These are phyloP conservation scores for Drosophila acutilabella DNA, from an alignment of 2,888 invertebrate genomes.

Conservation along the genomic window DNA sequence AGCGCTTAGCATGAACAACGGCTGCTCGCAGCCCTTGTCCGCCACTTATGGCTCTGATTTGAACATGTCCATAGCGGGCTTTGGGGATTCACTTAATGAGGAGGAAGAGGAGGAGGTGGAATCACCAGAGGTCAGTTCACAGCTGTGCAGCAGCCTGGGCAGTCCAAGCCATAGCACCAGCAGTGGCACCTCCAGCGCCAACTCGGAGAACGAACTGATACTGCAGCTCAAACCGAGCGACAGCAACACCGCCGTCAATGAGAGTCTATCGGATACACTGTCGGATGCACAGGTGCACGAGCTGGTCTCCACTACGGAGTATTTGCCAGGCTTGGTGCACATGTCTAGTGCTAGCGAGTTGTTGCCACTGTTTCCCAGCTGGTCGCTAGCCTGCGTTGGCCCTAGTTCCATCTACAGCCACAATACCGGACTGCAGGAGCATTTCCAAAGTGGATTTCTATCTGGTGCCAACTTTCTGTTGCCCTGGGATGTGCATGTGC, in stretches of 20 bases:
- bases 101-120: neutral
- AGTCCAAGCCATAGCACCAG: constrained; percentile 34
- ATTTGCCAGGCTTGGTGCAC: constrained; percentile 96
- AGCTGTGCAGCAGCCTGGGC: constrained; percentile 24
- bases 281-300: constrained; percentile 87
- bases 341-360: constrained; percentile 90
- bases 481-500: constrained; percentile 95
- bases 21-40: constrained; percentile 65
- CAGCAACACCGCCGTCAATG: neutral
- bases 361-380: constrained; percentile 94
- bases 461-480: constrained; percentile 95
- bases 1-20: constrained; percentile 29
- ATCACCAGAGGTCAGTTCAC: constrained; percentile 35
- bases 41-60: constrained; percentile 71
- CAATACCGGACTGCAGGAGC: constrained; percentile 92
- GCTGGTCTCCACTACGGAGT: constrained; percentile 93
- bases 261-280: neutral
- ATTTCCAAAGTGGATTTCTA: constrained; percentile 94
- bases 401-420: constrained; percentile 96
- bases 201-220: constrained; percentile 78
- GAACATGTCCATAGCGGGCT: constrained; percentile 68
- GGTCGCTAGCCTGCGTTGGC: constrained; percentile 96
- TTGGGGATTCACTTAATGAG: constrained; percentile 54
- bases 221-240: constrained; percentile 68
- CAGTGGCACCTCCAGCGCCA: constrained; percentile 46